These are phyloP conservation scores for Bruchidius siliquastri DNA, from an alignment of 2,888 invertebrate genomes.

Conservation along the genomic window DNA sequence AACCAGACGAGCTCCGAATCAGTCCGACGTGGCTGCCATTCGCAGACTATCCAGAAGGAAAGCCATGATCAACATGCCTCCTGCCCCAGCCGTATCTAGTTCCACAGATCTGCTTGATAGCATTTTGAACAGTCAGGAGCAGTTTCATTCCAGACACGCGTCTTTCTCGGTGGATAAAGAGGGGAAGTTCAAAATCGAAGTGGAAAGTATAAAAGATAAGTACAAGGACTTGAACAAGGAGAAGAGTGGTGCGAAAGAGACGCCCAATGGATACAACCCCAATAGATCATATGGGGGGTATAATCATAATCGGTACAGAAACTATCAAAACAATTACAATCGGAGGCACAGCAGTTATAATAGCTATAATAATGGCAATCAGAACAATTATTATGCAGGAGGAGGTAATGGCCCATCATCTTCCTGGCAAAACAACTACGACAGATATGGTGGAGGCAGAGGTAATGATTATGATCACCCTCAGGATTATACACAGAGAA, in stretches of 20 bases:
- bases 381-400: constrained; percentile 14
- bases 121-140: constrained; percentile 66
- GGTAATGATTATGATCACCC: constrained; percentile 27
- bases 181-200: constrained; percentile 57
- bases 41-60: constrained; percentile 47
- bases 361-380: constrained; percentile 19
- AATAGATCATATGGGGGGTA: constrained; percentile 11
- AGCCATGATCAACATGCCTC: constrained; percentile 33
- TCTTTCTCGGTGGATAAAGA: constrained; percentile 56
- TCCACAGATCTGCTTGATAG: constrained; percentile 61
- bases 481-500: constrained; percentile 36
- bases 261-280: constrained; percentile 15
- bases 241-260: constrained; percentile 10
- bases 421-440: constrained; percentile 16
- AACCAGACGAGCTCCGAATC: constrained; percentile 44
- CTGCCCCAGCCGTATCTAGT: constrained; percentile 41
- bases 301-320: constrained; percentile 2
- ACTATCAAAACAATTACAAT: constrained; percentile 11
- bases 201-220: constrained; percentile 10
- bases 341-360: constrained; percentile 17
- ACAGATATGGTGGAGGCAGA: constrained; percentile 9
- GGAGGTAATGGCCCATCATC: constrained; percentile 18
- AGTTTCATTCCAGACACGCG: constrained; percentile 63
- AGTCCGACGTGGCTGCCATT: constrained; percentile 41
- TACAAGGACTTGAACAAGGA: constrained; percentile 18